Evolutionary conservation across 2,888 invertebrate genomes (phyloP).

Genomic region (Poecilus cupreus): DNA sequence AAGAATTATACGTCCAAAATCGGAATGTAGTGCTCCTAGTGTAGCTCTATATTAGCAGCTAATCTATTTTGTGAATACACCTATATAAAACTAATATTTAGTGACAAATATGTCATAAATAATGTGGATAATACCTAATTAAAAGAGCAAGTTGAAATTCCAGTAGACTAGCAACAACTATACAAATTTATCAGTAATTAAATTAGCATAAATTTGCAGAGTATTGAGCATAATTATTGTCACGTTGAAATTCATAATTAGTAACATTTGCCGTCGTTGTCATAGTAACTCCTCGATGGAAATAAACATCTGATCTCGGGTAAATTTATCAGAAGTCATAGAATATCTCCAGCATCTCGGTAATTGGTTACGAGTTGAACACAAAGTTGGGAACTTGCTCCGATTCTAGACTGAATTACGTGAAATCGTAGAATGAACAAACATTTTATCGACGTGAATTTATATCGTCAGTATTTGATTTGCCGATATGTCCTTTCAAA

Average conservation of each 20-base stretch:
- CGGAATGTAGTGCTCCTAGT: no score
- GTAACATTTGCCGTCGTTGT: constrained; percentile 7
- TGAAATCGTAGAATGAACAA: not conserved
- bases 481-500: constrained; percentile 7
- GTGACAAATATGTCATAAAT: not conserved
- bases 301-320: constrained; percentile 5
- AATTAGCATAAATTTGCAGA: constrained; percentile 38
- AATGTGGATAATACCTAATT: not conserved
- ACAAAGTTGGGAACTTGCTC: not conserved
- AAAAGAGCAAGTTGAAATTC: constrained; percentile 3
- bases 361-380: constrained; percentile 8
- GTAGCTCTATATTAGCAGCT: no score
- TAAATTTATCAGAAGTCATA: constrained; percentile 37
- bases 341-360: not conserved
- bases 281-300: not conserved
- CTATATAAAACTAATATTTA: not conserved
- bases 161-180: not conserved
- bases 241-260: constrained; percentile 25
- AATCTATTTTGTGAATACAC: no score
- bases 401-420: not conserved
- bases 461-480: constrained; percentile 8
- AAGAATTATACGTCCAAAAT: no score
- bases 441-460: constrained; percentile 25
- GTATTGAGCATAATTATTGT: constrained; percentile 27
- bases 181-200: constrained; percentile 8